Evolutionary conservation across 2,888 invertebrate genomes (phyloP), one percentile per base, ranked within the genome.

Genomic region (Platyscelio sp.): DNA sequence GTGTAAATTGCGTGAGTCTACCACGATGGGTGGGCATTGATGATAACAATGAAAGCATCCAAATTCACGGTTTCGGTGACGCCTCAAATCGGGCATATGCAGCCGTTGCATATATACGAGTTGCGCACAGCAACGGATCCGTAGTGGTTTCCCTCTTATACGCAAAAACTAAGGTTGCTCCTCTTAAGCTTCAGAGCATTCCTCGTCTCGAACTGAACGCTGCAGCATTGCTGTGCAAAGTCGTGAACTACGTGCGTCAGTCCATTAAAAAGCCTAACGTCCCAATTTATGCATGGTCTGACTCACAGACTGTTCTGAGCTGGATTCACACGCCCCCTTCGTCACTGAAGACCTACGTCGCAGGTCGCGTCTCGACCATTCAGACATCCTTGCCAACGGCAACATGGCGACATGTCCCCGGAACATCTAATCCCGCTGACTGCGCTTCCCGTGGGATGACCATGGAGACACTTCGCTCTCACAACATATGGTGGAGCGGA

Each of bases 401-500:
- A 3, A 15, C 18, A 4, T 63, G 63, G 63, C 22, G 63, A 7
- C n/a, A 63, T 13, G 63, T 63, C 9, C 63, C 63, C 3, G 43
- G 43, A 13, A 26, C 3, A 11, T 6, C 11, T 7, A 63, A 63
- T 43, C 63, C 63, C 9, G 63, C 63, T 24, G 63, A 63, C 18
- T 63, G 63, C 15, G 63, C 63, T 2, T 63, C 63, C 2, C 24
- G 63, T 2, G 63, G 63, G 1, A 4, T 63, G 2, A 13, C 26
- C 6, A 26, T 63, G 26, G 5, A 40, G 1, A n/a, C 22, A 1
- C 26, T 63, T 3, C 5, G 15, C 6, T 13, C 24, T 7, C 43
- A 49, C 2, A n/a, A 27, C 9, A 38, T 74, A 5, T 80, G 72
- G 74, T 63, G 72, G 38, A 1, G 20, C 9, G 80, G 58, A 13